A percentile compares a stretch with the other conserved stretches of the same genome.
phyloP scores from a whole-genome alignment of 2,888 invertebrate genomes.

The Synergus itoensis region DNA sequence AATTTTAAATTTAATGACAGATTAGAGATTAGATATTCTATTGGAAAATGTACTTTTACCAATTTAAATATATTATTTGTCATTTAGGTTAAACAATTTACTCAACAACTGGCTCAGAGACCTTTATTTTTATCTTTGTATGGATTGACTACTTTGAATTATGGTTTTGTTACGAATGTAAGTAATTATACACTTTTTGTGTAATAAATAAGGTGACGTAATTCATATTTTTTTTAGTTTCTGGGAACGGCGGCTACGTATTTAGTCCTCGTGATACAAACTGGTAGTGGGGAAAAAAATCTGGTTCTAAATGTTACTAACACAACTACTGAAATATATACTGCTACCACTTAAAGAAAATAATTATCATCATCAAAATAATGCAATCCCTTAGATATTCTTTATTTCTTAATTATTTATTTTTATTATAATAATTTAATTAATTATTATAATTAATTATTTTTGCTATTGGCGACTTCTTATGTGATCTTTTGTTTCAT shows the following conservation, averaged over 20 bases:
- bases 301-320: neutral
- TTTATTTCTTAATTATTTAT: too few relatives aligned
- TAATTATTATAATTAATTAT: too few relatives aligned
- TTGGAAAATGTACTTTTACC: neutral
- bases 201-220: neutral
- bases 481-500: too few relatives aligned
- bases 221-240: slow-evolving; percentile 39
- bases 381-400: too few relatives aligned
- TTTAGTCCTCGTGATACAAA: slow-evolving; percentile 55
- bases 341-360: neutral
- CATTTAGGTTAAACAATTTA: slow-evolving; percentile 54
- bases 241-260: slow-evolving; percentile 53
- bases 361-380: neutral
- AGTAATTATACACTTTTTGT: slow-evolving; percentile 6
- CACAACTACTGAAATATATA: neutral
- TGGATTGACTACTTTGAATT: slow-evolving; percentile 55
- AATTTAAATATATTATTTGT: neutral
- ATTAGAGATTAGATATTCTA: too few relatives aligned
- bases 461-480: too few relatives aligned
- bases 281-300: neutral
- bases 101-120: slow-evolving; percentile 57
- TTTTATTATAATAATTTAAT: too few relatives aligned
- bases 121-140: slow-evolving; percentile 55
- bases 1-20: too few relatives aligned
- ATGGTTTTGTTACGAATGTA: slow-evolving; percentile 53